Conservation (phyloP, 2,113 vertebrate genomes). For the Silurus meridionalis region DNA sequence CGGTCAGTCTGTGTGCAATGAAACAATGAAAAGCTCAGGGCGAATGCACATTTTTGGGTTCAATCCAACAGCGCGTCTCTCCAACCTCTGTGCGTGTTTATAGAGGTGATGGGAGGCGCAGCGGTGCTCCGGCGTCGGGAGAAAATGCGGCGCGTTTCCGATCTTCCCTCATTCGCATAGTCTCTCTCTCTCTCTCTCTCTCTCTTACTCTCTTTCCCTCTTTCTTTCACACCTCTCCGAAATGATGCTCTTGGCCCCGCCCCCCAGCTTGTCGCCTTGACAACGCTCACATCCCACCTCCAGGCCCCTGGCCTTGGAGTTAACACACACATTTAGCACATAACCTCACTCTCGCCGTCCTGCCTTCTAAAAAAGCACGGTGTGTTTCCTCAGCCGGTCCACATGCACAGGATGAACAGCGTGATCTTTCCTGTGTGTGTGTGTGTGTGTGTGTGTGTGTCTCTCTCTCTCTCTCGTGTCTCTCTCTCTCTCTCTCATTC, state of each 20-base stretch:
- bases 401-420: constrained; percentile 4
- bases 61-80: constrained; percentile 6
- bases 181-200: constrained; percentile 36
- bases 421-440: neutral
- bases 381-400: neutral
- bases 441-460: neutral
- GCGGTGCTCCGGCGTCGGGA: constrained; percentile 32
- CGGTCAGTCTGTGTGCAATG: neutral
- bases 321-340: constrained; percentile 8
- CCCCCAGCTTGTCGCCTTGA: constrained; percentile 65
- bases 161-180: constrained; percentile 29
- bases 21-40: too few relatives aligned
- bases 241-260: constrained; percentile 62
- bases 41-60: neutral
- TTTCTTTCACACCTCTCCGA: constrained; percentile 34
- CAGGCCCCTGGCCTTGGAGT: constrained; percentile 27
- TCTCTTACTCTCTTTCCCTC: constrained; percentile 52
- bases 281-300: constrained; percentile 64
- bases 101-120: neutral
- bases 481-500: constrained; percentile 27
- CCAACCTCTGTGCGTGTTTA: constrained; percentile 1
- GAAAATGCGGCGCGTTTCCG: constrained; percentile 53
- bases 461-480: constrained; percentile 44
- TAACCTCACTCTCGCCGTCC: constrained; percentile 60
- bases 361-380: neutral